Conservation (phyloP, 2,113 vertebrate genomes). For the Bucco capensis region DNA sequence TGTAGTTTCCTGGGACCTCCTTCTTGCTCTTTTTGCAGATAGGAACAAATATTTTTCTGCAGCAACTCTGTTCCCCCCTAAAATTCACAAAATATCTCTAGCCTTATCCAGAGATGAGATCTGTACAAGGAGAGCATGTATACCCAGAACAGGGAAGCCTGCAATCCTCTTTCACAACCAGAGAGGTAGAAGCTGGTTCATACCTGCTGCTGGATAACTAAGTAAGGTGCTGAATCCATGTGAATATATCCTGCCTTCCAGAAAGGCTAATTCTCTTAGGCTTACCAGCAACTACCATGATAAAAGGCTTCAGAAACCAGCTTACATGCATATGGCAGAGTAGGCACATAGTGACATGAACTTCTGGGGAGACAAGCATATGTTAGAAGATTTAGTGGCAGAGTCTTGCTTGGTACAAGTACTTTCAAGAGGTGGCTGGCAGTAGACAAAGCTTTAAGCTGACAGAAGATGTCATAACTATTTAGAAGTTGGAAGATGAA, state of each 20-base stretch:
- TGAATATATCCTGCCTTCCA: background rate
- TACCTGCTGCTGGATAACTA: background rate
- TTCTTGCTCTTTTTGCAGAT: background rate
- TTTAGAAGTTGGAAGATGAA: background rate
- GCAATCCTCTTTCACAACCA: background rate
- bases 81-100: background rate
- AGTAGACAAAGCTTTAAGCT: background rate
- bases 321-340: background rate
- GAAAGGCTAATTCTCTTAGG: background rate
- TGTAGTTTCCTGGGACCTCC: background rate
- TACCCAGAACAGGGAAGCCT: background rate
- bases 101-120: background rate
- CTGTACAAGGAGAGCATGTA: background rate
- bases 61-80: background rate
- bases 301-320: background rate
- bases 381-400: background rate
- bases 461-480: background rate
- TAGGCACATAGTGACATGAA: background rate
- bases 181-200: background rate
- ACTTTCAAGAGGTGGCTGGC: background rate
- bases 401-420: background rate
- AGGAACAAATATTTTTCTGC: background rate
- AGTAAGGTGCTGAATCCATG: background rate
- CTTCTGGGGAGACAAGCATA: background rate
- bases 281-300: background rate